phyloP scores from a whole-genome alignment of 1,140 invertebrate genomes.

The Brachionus asplanchnoidis region DNA sequence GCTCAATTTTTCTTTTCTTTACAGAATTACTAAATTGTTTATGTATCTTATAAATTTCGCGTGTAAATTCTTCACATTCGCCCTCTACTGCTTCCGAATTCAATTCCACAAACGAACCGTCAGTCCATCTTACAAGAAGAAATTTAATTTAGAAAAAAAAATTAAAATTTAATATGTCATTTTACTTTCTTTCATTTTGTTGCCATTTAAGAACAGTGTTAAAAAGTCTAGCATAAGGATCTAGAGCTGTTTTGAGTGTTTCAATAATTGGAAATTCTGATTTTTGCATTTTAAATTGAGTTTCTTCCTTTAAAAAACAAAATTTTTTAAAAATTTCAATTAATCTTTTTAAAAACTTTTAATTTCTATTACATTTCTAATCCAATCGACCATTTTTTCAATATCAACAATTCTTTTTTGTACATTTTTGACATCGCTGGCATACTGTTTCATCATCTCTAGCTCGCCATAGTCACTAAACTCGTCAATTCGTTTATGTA shows the following conservation, averaged over 20 bases:
- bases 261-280: conserved; percentile 70
- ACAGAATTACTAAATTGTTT: conserved; percentile 52
- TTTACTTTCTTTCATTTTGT: conserved; percentile 63
- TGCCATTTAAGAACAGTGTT: conserved; percentile 42
- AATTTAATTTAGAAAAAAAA: conserved; percentile 78
- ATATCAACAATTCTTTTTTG: conserved; percentile 69
- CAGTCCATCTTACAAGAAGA: conserved; percentile 64
- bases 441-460: conserved; percentile 58
- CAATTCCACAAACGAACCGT: conserved; percentile 70
- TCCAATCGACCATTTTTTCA: conserved; percentile 70
- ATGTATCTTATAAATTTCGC: conserved; percentile 56
- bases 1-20: conserved; percentile 52
- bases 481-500: conserved; percentile 65
- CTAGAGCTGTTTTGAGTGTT: conserved; percentile 56
- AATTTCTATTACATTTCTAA: conserved; percentile 63
- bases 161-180: conserved; percentile 54
- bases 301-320: conserved; percentile 65
- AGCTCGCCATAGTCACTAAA: conserved; percentile 60
- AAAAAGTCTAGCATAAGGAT: conserved; percentile 29
- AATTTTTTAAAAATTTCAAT: not conserved
- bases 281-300: conserved; percentile 72
- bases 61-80: conserved; percentile 49
- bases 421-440: conserved; percentile 66
- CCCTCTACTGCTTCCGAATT: conserved; percentile 76
- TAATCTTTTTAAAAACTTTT: not conserved